These are phyloP conservation scores for Chloropsis cyanopogon DNA, from an alignment of 2,113 vertebrate species.

Conservation along the genomic window DNA sequence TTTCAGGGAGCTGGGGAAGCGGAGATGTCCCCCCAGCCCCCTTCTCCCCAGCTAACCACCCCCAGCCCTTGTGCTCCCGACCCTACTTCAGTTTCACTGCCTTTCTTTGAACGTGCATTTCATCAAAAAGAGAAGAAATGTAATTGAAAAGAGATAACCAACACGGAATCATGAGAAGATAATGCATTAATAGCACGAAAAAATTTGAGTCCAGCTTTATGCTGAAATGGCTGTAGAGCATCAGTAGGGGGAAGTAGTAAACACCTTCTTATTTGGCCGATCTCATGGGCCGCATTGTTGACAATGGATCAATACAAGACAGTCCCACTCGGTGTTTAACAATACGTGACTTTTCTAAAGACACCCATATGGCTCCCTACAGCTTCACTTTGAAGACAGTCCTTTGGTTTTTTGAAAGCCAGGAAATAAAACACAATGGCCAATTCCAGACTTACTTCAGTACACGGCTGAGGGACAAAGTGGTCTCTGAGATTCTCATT, in stretches of 20 bases:
- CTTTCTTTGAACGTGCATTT: neutral
- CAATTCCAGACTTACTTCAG: neutral
- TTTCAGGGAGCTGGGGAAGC: neutral
- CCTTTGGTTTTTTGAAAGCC: neutral
- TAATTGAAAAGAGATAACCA: neutral
- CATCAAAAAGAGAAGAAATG: neutral
- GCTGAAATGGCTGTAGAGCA: neutral
- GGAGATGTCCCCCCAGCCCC: too few species aligned
- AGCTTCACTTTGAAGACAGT: conserved; percentile 29
- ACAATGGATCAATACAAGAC: neutral
- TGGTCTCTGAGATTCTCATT: neutral
- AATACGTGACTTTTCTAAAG: neutral
- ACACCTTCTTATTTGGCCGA: neutral
- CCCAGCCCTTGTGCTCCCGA: neutral
- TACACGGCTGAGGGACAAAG: neutral
- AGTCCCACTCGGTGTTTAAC: neutral
- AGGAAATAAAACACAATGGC: conserved; percentile 43
- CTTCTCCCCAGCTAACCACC: too few species aligned
- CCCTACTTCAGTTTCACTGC: neutral
- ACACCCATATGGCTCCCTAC: neutral
- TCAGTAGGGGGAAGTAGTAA: conserved; percentile 41
- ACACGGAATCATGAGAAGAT: neutral
- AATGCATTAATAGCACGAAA: neutral
- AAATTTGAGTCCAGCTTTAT: neutral
- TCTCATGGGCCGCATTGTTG: neutral